Conservation (phyloP, 2,797 vertebrate species). For the Sebastes miniatus region DNA sequence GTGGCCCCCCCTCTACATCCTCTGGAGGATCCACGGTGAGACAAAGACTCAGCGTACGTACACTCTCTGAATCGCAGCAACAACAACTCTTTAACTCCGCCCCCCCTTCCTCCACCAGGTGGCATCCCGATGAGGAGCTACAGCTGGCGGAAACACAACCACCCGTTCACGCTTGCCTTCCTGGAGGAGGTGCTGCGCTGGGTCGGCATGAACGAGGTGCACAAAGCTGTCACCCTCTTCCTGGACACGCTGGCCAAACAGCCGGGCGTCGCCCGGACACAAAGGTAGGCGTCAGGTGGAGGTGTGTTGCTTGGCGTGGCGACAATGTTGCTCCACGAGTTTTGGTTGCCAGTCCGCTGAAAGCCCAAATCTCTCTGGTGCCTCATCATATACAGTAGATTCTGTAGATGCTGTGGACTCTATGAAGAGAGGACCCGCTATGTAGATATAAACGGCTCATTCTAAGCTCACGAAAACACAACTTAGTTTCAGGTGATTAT, state of each 20-base stretch:
- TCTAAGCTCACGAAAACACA: too few relatives aligned
- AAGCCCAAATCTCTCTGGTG: too few relatives aligned
- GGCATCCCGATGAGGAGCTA: constrained; percentile 76
- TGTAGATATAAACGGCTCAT: too few relatives aligned
- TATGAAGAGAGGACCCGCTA: too few relatives aligned
- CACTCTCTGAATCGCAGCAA: neutral
- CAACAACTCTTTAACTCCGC: neutral
- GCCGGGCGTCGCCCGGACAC: constrained; percentile 62
- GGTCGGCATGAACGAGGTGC: constrained; percentile 91
- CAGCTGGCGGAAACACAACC: constrained; percentile 82
- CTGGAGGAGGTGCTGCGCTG: constrained; percentile 89
- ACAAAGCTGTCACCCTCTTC: constrained; percentile 90
- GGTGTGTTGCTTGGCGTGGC: neutral
- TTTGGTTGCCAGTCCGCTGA: too few relatives aligned
- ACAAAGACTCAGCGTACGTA: accelerated
- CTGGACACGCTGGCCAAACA: constrained; percentile 84
- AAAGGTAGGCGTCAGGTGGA: constrained; percentile 72
- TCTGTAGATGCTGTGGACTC: too few relatives aligned
- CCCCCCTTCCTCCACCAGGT: constrained; percentile 63
- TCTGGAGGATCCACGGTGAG: constrained; percentile 95
- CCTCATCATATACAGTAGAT: too few relatives aligned
- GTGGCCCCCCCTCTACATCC: constrained; percentile 90
- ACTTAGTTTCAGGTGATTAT: too few relatives aligned
- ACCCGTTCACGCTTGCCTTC: constrained; percentile 84
- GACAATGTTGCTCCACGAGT: too few relatives aligned